Percentiles rank a stretch among this genome's conserved stretches.
phyloP scores from a whole-genome alignment of 2,797 vertebrate genomes.

The Phrynocephalus guinanensis region DNA sequence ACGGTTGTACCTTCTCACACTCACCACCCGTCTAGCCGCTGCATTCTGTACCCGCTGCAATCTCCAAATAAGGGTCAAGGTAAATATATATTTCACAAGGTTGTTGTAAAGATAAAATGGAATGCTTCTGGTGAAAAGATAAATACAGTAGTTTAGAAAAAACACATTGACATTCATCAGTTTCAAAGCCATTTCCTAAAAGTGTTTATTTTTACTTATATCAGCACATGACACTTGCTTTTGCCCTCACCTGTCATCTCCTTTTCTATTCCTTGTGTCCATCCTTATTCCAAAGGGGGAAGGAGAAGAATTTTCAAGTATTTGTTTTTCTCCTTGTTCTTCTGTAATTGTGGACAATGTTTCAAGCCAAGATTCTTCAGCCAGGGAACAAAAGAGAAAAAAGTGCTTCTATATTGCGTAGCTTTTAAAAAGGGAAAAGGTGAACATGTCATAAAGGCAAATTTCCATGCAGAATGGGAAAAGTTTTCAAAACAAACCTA shows the following conservation, averaged over 20 bases:
- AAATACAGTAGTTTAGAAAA: neutral
- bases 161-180: neutral
- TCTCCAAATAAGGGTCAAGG: too few species aligned
- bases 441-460: neutral
- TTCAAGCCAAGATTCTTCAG: conserved; percentile 47
- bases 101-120: neutral
- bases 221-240: neutral
- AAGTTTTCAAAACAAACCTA: neutral
- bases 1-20: too few species aligned
- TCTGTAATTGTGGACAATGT: conserved; percentile 63
- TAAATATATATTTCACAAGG: too few species aligned
- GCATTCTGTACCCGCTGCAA: too few species aligned
- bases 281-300: conserved; percentile 55
- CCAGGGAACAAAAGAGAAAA: conserved; percentile 13
- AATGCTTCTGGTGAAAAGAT: neutral
- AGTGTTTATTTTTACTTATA: neutral
- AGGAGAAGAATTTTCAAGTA: conserved; percentile 26
- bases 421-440: neutral
- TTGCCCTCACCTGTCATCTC: conserved; percentile 72
- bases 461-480: neutral
- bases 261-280: conserved; percentile 42
- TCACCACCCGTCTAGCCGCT: too few species aligned
- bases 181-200: neutral
- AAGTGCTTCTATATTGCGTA: neutral
- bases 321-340: conserved; percentile 47